Evolutionary conservation across 2,888 invertebrate species (phyloP).

Genomic region (Odontomyia ornata): DNA sequence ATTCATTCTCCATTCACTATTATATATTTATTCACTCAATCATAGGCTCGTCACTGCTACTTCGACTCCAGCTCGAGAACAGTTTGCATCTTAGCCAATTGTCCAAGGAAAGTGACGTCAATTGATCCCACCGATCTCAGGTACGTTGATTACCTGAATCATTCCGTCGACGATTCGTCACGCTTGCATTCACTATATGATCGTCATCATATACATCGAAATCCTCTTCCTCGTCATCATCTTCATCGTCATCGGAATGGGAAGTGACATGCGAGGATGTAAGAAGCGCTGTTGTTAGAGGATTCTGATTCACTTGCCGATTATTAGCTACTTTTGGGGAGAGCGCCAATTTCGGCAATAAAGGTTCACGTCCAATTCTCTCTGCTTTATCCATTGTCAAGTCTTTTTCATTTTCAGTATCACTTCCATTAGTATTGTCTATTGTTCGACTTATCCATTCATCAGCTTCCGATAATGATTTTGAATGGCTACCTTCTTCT

Average conservation of each 20-base stretch:
- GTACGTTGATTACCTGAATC: slow-evolving; percentile 53
- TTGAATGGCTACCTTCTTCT: slow-evolving; percentile 74
- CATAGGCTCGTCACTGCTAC: slow-evolving; percentile 32
- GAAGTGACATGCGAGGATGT: slow-evolving; percentile 71
- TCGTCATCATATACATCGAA: slow-evolving; percentile 64
- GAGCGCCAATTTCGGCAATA: slow-evolving; percentile 69
- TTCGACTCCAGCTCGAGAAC: slow-evolving; percentile 33
- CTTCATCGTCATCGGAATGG: slow-evolving; percentile 60
- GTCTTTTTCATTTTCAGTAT: slow-evolving; percentile 57
- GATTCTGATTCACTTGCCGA: slow-evolving; percentile 70
- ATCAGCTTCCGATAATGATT: slow-evolving; percentile 71
- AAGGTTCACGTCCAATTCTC: slow-evolving; percentile 64
- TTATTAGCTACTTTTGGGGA: slow-evolving; percentile 65
- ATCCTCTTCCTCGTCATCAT: slow-evolving; percentile 61
- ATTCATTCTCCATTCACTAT: slow-evolving; percentile 21
- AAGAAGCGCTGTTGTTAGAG: slow-evolving; percentile 67
- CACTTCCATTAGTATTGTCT: neutral
- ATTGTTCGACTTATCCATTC: slow-evolving; percentile 57
- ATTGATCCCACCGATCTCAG: slow-evolving; percentile 55
- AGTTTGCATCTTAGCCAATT: slow-evolving; percentile 23
- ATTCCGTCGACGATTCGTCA: slow-evolving; percentile 48
- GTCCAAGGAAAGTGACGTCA: slow-evolving; percentile 41
- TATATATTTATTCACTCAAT: slow-evolving; percentile 24
- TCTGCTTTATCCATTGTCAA: slow-evolving; percentile 53
- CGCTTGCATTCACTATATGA: slow-evolving; percentile 61